Evolutionary conservation across 2,888 invertebrate species (phyloP).

Genomic region (Romanomermis culicivorax): DNA sequence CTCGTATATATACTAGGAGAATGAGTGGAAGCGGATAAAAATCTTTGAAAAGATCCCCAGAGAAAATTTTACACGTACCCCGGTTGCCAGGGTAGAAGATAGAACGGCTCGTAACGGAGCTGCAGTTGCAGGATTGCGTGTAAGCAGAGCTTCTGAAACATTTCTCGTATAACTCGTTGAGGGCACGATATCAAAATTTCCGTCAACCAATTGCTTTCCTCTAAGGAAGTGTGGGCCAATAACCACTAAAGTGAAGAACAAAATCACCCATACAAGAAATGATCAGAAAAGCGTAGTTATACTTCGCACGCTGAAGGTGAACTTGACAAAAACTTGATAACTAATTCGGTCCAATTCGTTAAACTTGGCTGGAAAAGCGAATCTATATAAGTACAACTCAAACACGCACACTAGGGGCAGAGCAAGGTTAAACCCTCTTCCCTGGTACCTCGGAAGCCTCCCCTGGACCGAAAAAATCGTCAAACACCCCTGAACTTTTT

Average conservation of each 20-base stretch:
- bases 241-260: constrained; percentile 46
- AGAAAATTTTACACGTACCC: not conserved
- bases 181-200: constrained; percentile 83
- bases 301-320: constrained; percentile 42
- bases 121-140: constrained; percentile 68
- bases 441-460: too few species aligned
- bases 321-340: constrained; percentile 79
- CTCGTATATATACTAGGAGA: too few species aligned
- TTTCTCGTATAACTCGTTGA: constrained; percentile 34
- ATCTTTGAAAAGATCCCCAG: too few species aligned
- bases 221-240: constrained; percentile 71
- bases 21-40: too few species aligned
- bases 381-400: not conserved
- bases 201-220: constrained; percentile 84
- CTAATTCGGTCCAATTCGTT: constrained; percentile 83
- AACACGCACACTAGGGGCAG: not conserved
- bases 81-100: constrained; percentile 5
- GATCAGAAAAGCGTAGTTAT: constrained; percentile 8
- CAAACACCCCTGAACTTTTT: too few species aligned
- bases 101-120: not conserved
- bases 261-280: not conserved
- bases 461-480: too few species aligned
- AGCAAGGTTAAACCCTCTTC: too few species aligned
- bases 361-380: constrained; percentile 52
- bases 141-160: constrained; percentile 82